phyloP scores from a whole-genome alignment of 2,113 vertebrate genomes.

The Chloroceryle aenea region DNA sequence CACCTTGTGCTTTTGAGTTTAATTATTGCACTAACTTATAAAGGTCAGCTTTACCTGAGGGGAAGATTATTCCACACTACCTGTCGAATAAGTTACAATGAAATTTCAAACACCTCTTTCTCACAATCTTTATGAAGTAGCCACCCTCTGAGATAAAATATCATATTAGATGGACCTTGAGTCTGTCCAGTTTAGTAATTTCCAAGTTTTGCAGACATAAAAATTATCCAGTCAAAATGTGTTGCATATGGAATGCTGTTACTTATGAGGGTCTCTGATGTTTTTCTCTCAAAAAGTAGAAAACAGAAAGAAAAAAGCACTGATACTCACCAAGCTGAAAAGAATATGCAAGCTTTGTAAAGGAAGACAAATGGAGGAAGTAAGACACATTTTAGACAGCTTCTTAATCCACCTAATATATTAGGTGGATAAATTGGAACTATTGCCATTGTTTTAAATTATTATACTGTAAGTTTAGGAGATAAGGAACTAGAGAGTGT shows the following conservation, averaged over 20 bases:
- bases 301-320: not conserved
- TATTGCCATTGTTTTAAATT: not conserved
- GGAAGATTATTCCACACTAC: not conserved
- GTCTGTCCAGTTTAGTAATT: not conserved
- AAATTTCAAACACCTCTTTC: not conserved
- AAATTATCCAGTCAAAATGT: not conserved
- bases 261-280: not conserved
- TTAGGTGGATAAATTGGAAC: not conserved
- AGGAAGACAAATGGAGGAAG: not conserved
- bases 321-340: not conserved
- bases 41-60: not conserved
- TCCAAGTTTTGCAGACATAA: not conserved
- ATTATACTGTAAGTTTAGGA: not conserved
- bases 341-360: not conserved
- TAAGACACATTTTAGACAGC: not conserved
- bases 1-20: not conserved
- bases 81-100: not conserved
- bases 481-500: not conserved
- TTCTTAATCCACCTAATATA: not conserved
- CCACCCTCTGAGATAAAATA: not conserved
- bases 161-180: rapidly evolving
- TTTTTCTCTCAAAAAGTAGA: not conserved
- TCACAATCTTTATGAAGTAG: not conserved
- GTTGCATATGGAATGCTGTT: not conserved
- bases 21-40: not conserved